These are phyloP conservation scores for Passer montanus DNA, from an alignment of 2,113 vertebrate genomes.

Conservation along the genomic window DNA sequence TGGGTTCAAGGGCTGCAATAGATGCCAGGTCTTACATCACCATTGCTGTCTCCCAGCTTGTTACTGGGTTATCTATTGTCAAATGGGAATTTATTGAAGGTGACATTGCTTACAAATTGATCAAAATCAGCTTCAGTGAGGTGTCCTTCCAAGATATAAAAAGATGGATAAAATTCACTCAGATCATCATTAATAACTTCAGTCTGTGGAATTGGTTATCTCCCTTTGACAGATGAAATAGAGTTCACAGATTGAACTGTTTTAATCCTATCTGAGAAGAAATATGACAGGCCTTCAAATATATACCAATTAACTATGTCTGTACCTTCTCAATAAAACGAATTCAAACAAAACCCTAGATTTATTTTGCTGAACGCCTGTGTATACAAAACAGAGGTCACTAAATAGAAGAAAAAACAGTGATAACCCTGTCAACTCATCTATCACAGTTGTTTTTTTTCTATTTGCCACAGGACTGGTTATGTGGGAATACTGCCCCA, in stretches of 20 bases:
- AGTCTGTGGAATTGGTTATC: constrained; percentile 47
- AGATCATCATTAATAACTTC: constrained; percentile 62
- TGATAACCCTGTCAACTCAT: not conserved
- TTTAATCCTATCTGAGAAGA: constrained; percentile 49
- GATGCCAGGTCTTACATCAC: constrained; percentile 18
- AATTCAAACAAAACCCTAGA: not conserved
- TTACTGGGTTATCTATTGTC: constrained; percentile 39
- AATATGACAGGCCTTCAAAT: constrained; percentile 42
- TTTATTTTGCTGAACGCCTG: not conserved
- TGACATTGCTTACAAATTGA: constrained; percentile 63
- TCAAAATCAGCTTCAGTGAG: constrained; percentile 55
- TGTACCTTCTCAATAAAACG: not conserved
- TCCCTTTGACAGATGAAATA: constrained; percentile 53
- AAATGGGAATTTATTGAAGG: constrained; percentile 56
- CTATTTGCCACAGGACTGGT: not conserved
- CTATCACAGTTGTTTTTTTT: not conserved
- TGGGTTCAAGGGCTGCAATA: not conserved
- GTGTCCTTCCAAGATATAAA: constrained; percentile 42
- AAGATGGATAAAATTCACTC: constrained; percentile 64
- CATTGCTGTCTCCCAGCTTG: constrained; percentile 22
- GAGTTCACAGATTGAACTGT: constrained; percentile 40
- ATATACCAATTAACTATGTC: constrained; percentile 35
- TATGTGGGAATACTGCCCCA: not conserved
- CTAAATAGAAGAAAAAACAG: not conserved
- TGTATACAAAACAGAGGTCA: not conserved